phyloP scores from a whole-genome alignment of 2,113 vertebrate genomes.

The Athene cunicularia region DNA sequence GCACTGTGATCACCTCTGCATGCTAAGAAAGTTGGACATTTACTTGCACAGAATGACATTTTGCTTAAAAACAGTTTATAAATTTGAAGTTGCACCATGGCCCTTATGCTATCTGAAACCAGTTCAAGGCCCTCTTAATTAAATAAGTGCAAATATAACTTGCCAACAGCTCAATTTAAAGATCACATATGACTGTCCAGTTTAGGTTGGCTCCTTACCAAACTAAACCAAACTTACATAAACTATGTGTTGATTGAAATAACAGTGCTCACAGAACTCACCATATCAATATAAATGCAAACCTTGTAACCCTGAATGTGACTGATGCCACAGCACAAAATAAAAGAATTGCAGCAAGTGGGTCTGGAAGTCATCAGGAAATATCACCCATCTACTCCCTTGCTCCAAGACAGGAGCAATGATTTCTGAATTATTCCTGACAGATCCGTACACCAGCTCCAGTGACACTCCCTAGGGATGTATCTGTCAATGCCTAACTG shows the following conservation, averaged over 20 bases:
- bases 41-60: background rate
- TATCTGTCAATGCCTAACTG: background rate
- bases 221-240: background rate
- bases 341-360: background rate
- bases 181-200: background rate
- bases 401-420: background rate
- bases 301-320: background rate
- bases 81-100: background rate
- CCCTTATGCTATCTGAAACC: background rate
- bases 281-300: background rate
- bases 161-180: background rate
- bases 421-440: background rate
- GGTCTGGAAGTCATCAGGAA: background rate
- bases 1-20: fast-evolving
- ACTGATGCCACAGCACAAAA: background rate
- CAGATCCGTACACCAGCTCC: background rate
- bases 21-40: fast-evolving
- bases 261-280: background rate
- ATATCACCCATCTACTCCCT: background rate
- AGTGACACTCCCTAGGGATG: background rate
- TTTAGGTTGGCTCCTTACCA: background rate
- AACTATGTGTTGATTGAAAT: background rate
- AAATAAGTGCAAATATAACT: background rate
- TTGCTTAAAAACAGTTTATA: background rate
- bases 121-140: background rate